Evolutionary conservation across 2,888 invertebrate species (phyloP).

Genomic region (Julus scandinavius): DNA sequence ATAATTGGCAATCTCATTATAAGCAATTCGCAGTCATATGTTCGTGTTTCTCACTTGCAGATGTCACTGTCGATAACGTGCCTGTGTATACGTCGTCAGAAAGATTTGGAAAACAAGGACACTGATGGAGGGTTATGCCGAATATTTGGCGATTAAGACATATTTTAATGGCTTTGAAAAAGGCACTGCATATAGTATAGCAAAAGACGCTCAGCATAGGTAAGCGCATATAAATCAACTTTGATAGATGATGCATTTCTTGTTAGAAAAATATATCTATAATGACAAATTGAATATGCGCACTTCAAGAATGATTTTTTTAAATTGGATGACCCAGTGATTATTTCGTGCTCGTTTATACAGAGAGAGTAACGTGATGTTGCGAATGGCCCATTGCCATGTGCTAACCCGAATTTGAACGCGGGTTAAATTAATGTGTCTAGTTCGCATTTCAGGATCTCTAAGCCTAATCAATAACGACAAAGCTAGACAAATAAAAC

Average conservation of each 20-base stretch:
- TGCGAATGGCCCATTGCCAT: no score
- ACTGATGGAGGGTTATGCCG: neutral
- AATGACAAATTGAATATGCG: no score
- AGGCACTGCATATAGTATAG: neutral
- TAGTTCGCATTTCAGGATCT: neutral
- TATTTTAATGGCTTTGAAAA: neutral
- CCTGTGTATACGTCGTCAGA: neutral
- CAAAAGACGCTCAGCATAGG: no score
- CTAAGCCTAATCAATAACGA: constrained; percentile 3
- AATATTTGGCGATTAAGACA: neutral
- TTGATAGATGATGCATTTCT: no score
- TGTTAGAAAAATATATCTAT: no score
- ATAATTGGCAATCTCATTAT: constrained; percentile 45
- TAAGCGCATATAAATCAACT: no score
- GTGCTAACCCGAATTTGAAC: neutral
- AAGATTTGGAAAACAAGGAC: neutral
- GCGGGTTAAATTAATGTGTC: neutral
- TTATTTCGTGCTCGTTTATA: no score
- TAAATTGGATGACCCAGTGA: no score
- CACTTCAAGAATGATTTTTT: no score
- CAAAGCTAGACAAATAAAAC: neutral
- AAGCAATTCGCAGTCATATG: constrained; percentile 7
- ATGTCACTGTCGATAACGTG: neutral
- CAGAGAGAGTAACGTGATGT: no score
- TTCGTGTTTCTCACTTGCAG: neutral